These are phyloP conservation scores for Diadophis punctatus DNA, from an alignment of 2,113 vertebrate genomes.

Conservation along the genomic window DNA sequence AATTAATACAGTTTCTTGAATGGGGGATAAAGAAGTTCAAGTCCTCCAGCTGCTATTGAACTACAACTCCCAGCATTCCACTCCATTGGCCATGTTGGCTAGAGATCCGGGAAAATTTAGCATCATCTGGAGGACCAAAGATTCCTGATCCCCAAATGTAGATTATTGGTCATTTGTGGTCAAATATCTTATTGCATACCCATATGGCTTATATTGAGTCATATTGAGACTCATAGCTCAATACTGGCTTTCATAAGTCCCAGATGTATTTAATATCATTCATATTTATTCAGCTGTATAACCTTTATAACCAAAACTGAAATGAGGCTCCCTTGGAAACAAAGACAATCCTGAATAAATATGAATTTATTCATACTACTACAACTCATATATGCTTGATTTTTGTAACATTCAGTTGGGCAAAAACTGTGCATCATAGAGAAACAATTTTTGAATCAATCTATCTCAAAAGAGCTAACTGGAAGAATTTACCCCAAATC, in stretches of 20 bases:
- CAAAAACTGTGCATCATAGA: neutral
- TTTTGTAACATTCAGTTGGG: neutral
- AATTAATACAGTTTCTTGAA: neutral
- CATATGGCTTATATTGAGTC: neutral
- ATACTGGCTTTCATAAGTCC: neutral
- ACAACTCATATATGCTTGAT: neutral
- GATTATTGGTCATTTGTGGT: conserved; percentile 22
- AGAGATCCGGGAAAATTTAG: neutral
- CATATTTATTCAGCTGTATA: conserved; percentile 29
- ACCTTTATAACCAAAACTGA: conserved; percentile 29
- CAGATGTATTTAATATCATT: neutral
- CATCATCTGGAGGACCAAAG: neutral
- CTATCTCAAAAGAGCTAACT: neutral
- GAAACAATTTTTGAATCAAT: neutral
- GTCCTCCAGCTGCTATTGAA: neutral
- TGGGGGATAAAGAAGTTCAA: neutral
- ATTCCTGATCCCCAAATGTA: neutral
- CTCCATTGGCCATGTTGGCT: neutral
- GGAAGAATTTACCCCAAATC: neutral
- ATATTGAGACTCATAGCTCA: neutral
- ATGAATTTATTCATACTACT: neutral
- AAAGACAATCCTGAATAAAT: neutral
- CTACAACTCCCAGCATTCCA: neutral
- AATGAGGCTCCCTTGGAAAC: neutral
- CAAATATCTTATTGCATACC: conserved; percentile 21